Percentiles rank a stretch among this genome's conserved stretches.
Conservation (phyloP, 1,140 invertebrate genomes). For the Cydia amplana region DNA sequence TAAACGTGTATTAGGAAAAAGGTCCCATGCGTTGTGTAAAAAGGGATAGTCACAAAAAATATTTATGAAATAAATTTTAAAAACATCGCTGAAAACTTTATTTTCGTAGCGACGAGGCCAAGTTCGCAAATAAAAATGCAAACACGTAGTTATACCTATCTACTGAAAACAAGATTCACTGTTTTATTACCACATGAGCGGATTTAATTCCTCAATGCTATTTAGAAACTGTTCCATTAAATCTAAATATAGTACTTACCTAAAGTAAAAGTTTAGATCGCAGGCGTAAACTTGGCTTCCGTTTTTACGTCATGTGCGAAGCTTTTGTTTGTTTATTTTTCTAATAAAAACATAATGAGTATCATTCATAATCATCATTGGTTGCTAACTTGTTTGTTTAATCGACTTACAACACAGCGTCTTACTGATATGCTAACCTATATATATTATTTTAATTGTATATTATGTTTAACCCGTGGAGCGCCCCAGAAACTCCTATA, state of each 20-base stretch:
- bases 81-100: not conserved
- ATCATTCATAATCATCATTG: not conserved
- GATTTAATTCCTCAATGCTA: not conserved
- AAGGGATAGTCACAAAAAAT: no score
- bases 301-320: not conserved
- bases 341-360: not conserved
- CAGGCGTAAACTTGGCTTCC: not conserved
- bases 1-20: no score
- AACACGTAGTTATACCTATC: not conserved
- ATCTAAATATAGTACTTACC: not conserved
- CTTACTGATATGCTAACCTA: not conserved
- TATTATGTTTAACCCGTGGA: constrained; percentile 17
- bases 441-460: no score
- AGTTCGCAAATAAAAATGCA: not conserved
- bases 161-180: not conserved
- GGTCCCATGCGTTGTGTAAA: no score
- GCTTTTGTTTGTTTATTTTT: not conserved
- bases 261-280: not conserved
- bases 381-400: not conserved
- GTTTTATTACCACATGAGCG: not conserved
- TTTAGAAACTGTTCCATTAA: not conserved
- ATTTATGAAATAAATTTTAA: not conserved
- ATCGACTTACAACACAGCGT: not conserved
- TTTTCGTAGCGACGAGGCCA: not conserved
- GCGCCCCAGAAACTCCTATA: no score